Conservation (phyloP, 2,888 invertebrate species). For the Pristionchus arcanus region DNA sequence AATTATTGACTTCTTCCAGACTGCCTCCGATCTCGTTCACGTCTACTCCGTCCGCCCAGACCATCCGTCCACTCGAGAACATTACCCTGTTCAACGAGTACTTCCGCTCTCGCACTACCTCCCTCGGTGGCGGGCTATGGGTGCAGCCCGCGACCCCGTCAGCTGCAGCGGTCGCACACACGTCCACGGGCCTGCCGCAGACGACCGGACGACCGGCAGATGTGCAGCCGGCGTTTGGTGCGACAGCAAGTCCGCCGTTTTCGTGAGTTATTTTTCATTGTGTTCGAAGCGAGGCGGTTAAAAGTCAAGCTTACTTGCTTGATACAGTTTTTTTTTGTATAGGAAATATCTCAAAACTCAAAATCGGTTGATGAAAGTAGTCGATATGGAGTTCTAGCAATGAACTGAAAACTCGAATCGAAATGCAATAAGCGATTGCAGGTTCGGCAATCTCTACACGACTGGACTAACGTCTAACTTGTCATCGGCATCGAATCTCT, state of each 20-base stretch:
- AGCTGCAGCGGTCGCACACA: conserved; percentile 78
- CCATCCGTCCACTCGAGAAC: conserved; percentile 58
- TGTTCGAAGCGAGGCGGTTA: too few species aligned
- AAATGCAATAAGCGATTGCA: neutral
- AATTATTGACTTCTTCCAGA: neutral
- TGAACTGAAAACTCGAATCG: neutral
- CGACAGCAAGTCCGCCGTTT: conserved; percentile 71
- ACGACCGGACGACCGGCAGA: conserved; percentile 82
- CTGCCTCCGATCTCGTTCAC: conserved; percentile 52
- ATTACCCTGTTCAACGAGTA: conserved; percentile 65
- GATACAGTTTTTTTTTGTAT: neutral
- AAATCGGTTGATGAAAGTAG: neutral
- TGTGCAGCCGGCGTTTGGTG: conserved; percentile 66
- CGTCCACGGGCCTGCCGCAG: conserved; percentile 81
- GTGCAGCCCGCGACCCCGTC: conserved; percentile 59
- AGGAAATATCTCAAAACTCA: neutral
- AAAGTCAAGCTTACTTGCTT: neutral
- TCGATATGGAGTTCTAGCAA: neutral
- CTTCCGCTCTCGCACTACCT: conserved; percentile 41
- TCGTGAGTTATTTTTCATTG: conserved; percentile 51
- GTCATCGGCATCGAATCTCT: conserved; percentile 1
- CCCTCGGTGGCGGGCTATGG: conserved; percentile 62
- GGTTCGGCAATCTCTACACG: conserved; percentile 35
- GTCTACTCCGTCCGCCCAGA: conserved; percentile 53
- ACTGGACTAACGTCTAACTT: neutral